Percentiles rank a stretch among this genome's conserved stretches.
phyloP scores from a whole-genome alignment of 2,888 invertebrate species.

The Abrostola tripartita region DNA sequence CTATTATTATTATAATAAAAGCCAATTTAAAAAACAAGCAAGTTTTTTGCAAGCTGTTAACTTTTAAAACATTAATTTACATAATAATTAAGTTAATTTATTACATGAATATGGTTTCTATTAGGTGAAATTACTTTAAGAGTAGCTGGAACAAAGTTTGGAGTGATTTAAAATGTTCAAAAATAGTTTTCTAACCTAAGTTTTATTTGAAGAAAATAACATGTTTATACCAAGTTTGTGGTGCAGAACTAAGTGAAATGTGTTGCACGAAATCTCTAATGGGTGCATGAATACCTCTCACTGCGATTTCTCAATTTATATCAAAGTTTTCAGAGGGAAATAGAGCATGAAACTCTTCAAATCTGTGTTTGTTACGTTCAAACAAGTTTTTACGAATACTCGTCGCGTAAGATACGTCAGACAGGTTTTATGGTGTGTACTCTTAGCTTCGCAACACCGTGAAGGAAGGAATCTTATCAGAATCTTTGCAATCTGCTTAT shows the following conservation, averaged over 20 bases:
- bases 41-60: no score
- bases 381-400: slow-evolving; percentile 31
- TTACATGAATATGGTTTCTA: no score
- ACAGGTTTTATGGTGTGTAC: slow-evolving; percentile 39
- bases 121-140: no score
- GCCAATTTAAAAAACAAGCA: no score
- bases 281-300: slow-evolving; percentile 69
- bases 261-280: slow-evolving; percentile 55
- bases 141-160: slow-evolving; percentile 4
- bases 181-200: slow-evolving; percentile 41
- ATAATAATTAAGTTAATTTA: no score
- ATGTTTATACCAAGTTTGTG: slow-evolving; percentile 27
- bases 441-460: slow-evolving; percentile 48
- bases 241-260: slow-evolving; percentile 51
- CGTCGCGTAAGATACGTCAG: slow-evolving; percentile 18
- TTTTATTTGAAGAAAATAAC: slow-evolving; percentile 8
- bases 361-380: slow-evolving; percentile 45
- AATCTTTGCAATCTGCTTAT: slow-evolving; percentile 80
- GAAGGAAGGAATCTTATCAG: slow-evolving; percentile 77
- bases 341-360: slow-evolving; percentile 71
- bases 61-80: no score
- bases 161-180: slow-evolving; percentile 15
- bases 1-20: background rate
- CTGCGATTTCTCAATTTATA: slow-evolving; percentile 70
- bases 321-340: slow-evolving; percentile 71